Base-by-base conservation (phyloP, 1,140 invertebrate species). In the Amyelois transitella region DNA sequence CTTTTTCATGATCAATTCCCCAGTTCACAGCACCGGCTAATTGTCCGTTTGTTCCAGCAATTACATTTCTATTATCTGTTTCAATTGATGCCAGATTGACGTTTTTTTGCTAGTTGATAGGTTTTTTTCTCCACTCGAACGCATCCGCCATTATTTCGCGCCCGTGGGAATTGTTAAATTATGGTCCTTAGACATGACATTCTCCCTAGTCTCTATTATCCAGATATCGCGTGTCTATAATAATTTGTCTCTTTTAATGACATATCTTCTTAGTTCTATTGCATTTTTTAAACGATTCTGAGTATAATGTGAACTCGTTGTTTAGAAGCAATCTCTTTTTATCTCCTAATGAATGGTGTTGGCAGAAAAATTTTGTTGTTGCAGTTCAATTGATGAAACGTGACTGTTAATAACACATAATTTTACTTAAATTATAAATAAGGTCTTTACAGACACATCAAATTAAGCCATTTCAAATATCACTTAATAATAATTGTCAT, bases 241-340 rank as follows among this genome's bases (percentile, higher is more conserved):
- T 10, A 51, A 38, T 51, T 51, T 51, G 49, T 51, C 25, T 32
- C 22, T 50, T 38, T 24, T 38, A 51, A 51, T 51, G 14, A 38
- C 25, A 18, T 14, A 7, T 25, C 21, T n/a, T n/a, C n/a, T 32
- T 51, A 7, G 25, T 38, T 18, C 28, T 28, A 38, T 51, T 51
- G 49, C 14, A 12, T 38, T 38, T 38, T 38, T 38, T 28, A 28
- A 28, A 38, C 12, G 32, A 2, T 38, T 38, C 32, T 38, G 1
- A 8, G 25, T 8, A 28, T 28, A 6, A 28, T 28, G 25, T 28
- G 25, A 12, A 8, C 25, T 28, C 7, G 25, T 12, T 28, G 12
- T 28, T 5, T 28, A 5, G 7, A 1, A 2, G 25, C 12, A 28
- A 28, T 28, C 25, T 3, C 12, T 28, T 28, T 28, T 28, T 28